phyloP scores from a whole-genome alignment of 1,140 invertebrate species.

The Caerostris darwini region DNA sequence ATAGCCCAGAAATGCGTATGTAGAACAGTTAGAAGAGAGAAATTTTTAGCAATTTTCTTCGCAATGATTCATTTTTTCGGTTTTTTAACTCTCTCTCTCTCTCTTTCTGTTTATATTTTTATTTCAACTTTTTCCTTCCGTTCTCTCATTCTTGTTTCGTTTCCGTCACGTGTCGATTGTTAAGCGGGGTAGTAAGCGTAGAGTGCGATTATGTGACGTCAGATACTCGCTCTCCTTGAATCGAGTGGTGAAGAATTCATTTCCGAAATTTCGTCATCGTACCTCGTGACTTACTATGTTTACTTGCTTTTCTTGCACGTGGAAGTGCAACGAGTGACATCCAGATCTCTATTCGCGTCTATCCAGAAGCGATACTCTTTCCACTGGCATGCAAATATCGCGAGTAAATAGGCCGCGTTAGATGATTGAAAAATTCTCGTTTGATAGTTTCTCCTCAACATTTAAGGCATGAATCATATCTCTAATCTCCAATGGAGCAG shows the following conservation, averaged over 20 bases:
- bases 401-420: no score
- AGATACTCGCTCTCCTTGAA: neutral
- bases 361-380: no score
- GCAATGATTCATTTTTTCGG: neutral
- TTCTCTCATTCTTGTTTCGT: neutral
- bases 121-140: neutral
- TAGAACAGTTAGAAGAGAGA: no score
- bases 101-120: neutral
- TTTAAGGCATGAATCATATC: no score
- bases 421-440: no score
- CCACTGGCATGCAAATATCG: no score
- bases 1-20: no score
- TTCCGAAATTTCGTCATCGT: constrained; percentile 31
- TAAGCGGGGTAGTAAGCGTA: neutral
- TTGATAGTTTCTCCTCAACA: no score
- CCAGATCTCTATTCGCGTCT: no score
- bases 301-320: neutral
- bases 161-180: neutral
- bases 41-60: neutral
- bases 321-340: neutral
- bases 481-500: no score
- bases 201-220: constrained; percentile 26
- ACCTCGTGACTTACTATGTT: constrained; percentile 11
- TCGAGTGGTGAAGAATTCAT: neutral
- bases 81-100: neutral